Evolutionary conservation across 2,113 vertebrate genomes (phyloP).

Genomic region (Balaenoptera acutorostrata): DNA sequence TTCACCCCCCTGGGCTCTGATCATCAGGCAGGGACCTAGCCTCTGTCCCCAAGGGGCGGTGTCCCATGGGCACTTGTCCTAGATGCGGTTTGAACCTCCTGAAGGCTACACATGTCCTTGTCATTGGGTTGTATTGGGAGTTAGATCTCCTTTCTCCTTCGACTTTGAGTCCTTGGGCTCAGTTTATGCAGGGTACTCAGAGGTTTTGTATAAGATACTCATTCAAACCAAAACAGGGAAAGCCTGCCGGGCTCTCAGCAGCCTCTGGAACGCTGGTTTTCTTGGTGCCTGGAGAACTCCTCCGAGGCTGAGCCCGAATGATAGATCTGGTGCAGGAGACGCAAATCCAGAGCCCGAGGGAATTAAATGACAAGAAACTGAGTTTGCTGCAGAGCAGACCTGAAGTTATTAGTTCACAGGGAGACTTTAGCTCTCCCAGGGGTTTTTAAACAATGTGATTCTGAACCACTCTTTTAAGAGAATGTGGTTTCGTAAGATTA

Average conservation of each 20-base stretch:
- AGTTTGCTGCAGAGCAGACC: too few species aligned
- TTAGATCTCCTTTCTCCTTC: not conserved
- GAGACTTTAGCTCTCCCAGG: not conserved
- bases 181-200: not conserved
- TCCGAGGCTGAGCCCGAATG: not conserved
- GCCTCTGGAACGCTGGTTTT: not conserved
- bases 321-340: not conserved
- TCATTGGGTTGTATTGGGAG: not conserved
- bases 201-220: slow-evolving; percentile 22
- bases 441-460: not conserved
- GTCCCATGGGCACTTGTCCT: not conserved
- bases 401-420: not conserved
- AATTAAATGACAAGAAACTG: not conserved
- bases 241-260: not conserved
- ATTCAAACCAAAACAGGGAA: not conserved
- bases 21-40: not conserved
- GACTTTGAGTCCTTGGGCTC: not conserved
- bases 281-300: not conserved
- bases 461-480: slow-evolving; percentile 22
- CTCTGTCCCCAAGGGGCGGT: not conserved
- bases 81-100: not conserved
- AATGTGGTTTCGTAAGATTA: slow-evolving; percentile 48
- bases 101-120: not conserved
- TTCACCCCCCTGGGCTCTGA: not conserved
- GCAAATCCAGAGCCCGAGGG: not conserved